Conservation (phyloP, 2,888 invertebrate genomes). For the Rhimphoctona megacephalus region DNA sequence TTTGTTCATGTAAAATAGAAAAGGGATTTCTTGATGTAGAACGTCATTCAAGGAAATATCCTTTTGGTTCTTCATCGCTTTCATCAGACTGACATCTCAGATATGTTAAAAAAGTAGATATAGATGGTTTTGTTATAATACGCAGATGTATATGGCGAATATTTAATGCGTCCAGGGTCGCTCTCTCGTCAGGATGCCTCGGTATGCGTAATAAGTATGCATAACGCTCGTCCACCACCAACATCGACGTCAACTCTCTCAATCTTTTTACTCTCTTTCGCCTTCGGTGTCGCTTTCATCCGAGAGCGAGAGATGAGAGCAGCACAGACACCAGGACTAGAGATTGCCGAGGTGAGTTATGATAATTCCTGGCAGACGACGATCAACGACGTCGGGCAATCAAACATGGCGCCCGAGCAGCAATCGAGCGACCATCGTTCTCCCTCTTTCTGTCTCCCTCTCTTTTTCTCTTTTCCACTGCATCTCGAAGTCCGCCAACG, state of each 20-base stretch:
- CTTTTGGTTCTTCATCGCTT: neutral
- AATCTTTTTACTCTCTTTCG: constrained; percentile 59
- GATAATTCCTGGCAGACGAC: constrained; percentile 82
- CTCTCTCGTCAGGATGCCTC: constrained; percentile 62
- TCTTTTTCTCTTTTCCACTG: constrained; percentile 28
- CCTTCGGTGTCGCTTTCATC: constrained; percentile 66
- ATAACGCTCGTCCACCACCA: constrained; percentile 64
- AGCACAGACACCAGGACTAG: constrained; percentile 53
- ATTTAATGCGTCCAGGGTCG: constrained; percentile 64
- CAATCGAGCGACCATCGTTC: constrained; percentile 76
- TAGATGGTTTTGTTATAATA: constrained; percentile 48
- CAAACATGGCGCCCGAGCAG: constrained; percentile 82
- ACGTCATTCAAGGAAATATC: neutral
- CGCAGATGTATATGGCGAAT: constrained; percentile 59
- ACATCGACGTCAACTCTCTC: constrained; percentile 51
- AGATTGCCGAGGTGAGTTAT: constrained; percentile 77
- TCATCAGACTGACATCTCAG: constrained; percentile 21
- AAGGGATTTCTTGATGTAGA: constrained; percentile 7
- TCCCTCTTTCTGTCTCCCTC: constrained; percentile 42
- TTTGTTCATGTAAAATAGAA: neutral
- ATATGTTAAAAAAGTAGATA: constrained; percentile 25
- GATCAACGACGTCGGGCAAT: constrained; percentile 83
- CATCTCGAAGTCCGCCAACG: constrained; percentile 79
- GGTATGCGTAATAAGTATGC: constrained; percentile 64
- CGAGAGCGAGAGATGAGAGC: constrained; percentile 35